phyloP scores from a whole-genome alignment of 2,113 vertebrate genomes.

The Melanerpes formicivorus region DNA sequence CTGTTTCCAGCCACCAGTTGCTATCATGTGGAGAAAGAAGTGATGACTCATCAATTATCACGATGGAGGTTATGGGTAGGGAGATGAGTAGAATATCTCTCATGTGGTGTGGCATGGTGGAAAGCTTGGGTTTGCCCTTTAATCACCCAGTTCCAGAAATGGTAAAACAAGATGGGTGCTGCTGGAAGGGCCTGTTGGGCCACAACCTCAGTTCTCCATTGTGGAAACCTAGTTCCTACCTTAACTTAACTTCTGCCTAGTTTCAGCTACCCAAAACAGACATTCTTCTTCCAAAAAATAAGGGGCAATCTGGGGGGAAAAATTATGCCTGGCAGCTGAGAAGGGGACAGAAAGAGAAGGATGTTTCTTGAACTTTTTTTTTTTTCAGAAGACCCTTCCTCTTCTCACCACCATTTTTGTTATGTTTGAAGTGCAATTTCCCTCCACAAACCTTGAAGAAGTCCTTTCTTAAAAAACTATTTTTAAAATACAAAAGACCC shows the following conservation, averaged over 20 bases:
- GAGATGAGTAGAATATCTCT: conserved; percentile 34
- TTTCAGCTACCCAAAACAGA: not conserved
- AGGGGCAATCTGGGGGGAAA: not conserved
- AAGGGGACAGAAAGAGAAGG: not conserved
- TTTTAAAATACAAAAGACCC: not conserved
- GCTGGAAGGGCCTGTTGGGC: not conserved
- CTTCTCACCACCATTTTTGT: not conserved
- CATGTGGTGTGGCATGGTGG: rapidly evolving
- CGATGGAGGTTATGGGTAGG: conserved; percentile 20
- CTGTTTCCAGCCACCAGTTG: not conserved
- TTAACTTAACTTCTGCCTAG: not conserved
- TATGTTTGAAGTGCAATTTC: not conserved
- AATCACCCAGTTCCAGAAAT: not conserved
- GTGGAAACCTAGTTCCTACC: not conserved
- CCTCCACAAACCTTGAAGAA: not conserved
- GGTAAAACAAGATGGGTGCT: rapidly evolving
- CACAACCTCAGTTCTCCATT: not conserved
- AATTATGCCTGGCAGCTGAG: not conserved
- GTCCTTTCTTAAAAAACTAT: not conserved
- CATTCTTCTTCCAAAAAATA: conserved; percentile 18
- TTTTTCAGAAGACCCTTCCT: not conserved
- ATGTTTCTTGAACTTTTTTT: not conserved
- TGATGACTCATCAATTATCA: conserved; percentile 48
- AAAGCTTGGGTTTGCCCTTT: conserved; percentile 24
- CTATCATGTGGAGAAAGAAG: not conserved